Evolutionary conservation across 2,113 vertebrate species (phyloP).

Genomic region (Mohoua ochrocephala): DNA sequence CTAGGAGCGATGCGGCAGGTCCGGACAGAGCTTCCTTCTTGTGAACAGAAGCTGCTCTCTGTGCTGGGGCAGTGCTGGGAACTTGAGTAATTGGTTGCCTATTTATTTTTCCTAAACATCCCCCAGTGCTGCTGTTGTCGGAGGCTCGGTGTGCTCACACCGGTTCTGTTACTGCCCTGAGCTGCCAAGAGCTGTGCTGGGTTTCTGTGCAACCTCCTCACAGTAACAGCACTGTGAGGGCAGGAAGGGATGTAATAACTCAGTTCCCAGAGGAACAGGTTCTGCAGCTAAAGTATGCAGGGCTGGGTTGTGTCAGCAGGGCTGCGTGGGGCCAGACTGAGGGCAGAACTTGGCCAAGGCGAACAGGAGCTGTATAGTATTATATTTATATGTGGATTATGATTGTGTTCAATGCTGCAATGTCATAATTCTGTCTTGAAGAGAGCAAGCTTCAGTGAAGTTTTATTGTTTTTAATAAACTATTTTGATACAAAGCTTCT

Average conservation of each 20-base stretch:
- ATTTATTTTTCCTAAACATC: constrained; percentile 36
- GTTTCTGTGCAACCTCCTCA: background rate
- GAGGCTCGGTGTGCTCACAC: background rate
- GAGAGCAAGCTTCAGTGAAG: constrained; percentile 71
- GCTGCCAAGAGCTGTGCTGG: background rate
- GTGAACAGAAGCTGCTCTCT: background rate
- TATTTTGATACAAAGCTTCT: constrained; percentile 71
- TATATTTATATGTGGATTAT: background rate
- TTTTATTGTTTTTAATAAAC: constrained; percentile 74
- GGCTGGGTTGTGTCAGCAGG: background rate
- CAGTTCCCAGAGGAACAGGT: background rate
- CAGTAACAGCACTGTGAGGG: background rate
- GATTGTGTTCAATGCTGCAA: constrained; percentile 14
- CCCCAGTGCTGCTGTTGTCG: background rate
- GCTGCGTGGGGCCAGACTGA: background rate
- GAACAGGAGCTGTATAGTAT: constrained; percentile 11
- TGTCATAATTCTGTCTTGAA: constrained; percentile 55
- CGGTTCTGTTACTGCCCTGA: background rate
- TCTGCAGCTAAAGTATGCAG: background rate
- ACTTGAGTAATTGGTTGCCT: background rate
- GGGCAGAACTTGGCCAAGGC: background rate
- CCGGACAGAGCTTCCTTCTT: background rate
- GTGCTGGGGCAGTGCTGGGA: background rate
- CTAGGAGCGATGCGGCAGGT: background rate
- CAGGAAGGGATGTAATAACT: background rate